These are phyloP conservation scores for Labrus mixtus DNA, from an alignment of 2,113 vertebrate species.

Conservation along the genomic window DNA sequence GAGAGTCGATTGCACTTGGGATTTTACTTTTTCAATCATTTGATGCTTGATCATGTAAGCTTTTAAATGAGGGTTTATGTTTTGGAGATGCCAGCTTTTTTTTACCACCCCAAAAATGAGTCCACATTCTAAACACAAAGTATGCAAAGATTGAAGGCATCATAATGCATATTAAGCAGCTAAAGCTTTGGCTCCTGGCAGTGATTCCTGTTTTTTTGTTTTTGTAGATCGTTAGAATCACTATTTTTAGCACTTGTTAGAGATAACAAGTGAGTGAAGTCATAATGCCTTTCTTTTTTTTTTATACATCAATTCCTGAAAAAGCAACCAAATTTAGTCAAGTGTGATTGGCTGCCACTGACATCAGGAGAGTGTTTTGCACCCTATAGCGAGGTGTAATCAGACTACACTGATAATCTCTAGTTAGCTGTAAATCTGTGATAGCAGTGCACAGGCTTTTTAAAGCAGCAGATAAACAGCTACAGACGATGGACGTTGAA, in stretches of 20 bases:
- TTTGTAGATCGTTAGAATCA: neutral
- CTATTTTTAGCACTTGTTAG: too few species aligned
- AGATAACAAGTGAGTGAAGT: slow-evolving; percentile 26
- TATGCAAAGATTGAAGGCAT: too few species aligned
- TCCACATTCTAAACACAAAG: too few species aligned
- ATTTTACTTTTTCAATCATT: too few species aligned
- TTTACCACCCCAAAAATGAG: too few species aligned
- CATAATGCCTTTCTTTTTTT: slow-evolving; percentile 1
- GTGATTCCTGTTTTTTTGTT: slow-evolving; percentile 2
- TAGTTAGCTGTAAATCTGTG: slow-evolving; percentile 22
- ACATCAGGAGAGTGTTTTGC: slow-evolving; percentile 36
- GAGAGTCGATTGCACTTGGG: too few species aligned
- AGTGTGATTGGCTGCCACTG: slow-evolving; percentile 35
- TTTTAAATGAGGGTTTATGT: too few species aligned
- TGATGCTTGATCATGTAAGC: too few species aligned
- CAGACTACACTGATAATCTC: slow-evolving; percentile 36
- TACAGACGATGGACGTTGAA: neutral
- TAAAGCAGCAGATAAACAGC: neutral
- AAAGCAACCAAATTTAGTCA: neutral
- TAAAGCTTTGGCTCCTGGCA: neutral
- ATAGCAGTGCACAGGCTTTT: neutral
- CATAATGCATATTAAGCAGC: too few species aligned
- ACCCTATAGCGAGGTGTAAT: slow-evolving; percentile 37
- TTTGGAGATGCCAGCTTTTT: too few species aligned
- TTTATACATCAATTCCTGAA: neutral